A percentile compares a stretch with the other conserved stretches of the same genome.
Conservation (phyloP, 2,797 vertebrate genomes). For the Pseudochirops cupreus region DNA sequence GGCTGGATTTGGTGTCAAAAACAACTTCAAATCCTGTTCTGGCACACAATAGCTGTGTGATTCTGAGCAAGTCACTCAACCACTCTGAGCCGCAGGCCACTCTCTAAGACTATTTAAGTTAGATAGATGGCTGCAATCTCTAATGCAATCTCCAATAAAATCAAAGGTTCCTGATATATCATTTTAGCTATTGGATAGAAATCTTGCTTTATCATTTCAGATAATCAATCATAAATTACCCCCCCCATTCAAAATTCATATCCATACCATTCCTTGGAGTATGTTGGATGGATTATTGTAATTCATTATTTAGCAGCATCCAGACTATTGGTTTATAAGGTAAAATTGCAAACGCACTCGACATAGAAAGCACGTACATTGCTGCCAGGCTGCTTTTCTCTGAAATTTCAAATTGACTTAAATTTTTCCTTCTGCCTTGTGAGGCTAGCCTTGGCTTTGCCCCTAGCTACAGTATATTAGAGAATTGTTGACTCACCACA, state of each 20-base stretch:
- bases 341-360: constrained; percentile 40
- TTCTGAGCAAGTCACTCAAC: neutral
- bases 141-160: neutral
- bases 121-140: neutral
- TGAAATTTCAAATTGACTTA: constrained; percentile 33
- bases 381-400: neutral
- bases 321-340: constrained; percentile 28
- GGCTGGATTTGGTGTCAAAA: neutral
- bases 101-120: neutral
- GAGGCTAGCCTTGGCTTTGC: neutral
- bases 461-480: neutral
- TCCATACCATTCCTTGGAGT: neutral
- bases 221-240: constrained; percentile 29
- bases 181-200: constrained; percentile 51
- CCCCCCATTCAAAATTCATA: constrained; percentile 59
- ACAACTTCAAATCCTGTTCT: neutral
- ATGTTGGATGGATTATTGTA: constrained; percentile 36
- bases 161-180: constrained; percentile 16
- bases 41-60: neutral
- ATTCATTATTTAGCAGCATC: constrained; percentile 60
- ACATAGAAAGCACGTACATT: neutral
- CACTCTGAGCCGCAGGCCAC: neutral
- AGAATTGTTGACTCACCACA: constrained; percentile 3
- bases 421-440: constrained; percentile 42
- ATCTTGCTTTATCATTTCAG: constrained; percentile 52